A percentile compares a stretch with the other conserved stretches of the same genome.
phyloP scores from a whole-genome alignment of 2,113 vertebrate genomes.

The Peromyscus maniculatus region DNA sequence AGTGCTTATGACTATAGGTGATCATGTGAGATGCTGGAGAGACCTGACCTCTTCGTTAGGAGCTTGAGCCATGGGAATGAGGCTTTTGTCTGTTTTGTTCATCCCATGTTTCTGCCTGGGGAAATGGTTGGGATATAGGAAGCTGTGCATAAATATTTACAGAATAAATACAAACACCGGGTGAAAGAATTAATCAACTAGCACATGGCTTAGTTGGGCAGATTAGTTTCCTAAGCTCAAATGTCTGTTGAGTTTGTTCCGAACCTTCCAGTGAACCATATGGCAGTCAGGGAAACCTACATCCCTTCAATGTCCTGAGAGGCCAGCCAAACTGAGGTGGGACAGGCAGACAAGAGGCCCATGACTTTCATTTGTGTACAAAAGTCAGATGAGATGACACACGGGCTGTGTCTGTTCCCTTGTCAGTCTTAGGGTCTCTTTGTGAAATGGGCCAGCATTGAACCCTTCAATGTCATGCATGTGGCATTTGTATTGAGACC shows the following conservation, averaged over 20 bases:
- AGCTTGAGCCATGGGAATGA: neutral
- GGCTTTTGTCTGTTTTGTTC: neutral
- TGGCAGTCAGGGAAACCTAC: neutral
- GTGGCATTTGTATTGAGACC: accelerated
- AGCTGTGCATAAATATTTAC: conserved; percentile 35
- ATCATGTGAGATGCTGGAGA: neutral
- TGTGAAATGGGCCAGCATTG: neutral
- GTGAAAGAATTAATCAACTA: conserved; percentile 52
- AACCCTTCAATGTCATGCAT: neutral
- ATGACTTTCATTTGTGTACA: too few species aligned
- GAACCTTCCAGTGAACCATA: neutral
- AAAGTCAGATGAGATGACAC: neutral
- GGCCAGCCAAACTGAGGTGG: accelerated
- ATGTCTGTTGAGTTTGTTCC: neutral
- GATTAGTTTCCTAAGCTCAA: neutral
- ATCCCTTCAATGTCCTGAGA: neutral
- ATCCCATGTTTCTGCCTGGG: neutral
- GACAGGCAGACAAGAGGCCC: neutral
- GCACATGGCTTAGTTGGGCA: neutral
- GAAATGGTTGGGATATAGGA: neutral
- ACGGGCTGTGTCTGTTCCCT: accelerated
- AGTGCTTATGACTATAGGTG: neutral
- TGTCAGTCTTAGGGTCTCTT: neutral
- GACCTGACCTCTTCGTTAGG: neutral
- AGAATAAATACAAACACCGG: conserved; percentile 31